Percentiles rank a stretch among this genome's conserved stretches.
These are phyloP conservation scores for Brassicogethes aeneus DNA, from an alignment of 2,888 invertebrate species.

Conservation along the genomic window DNA sequence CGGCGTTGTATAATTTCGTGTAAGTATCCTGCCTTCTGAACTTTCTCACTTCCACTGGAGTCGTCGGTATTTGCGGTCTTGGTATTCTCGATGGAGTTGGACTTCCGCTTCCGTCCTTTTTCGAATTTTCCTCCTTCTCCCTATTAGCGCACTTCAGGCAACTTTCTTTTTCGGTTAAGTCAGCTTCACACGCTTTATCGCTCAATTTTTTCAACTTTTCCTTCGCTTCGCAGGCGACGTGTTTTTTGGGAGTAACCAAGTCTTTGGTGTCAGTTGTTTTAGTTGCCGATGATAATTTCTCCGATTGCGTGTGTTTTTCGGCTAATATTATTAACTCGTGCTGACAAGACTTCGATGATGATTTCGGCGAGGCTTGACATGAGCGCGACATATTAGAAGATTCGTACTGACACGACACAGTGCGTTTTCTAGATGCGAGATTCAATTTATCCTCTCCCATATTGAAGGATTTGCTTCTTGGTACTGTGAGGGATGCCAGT, in stretches of 20 bases:
- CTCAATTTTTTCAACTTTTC: conserved; percentile 13
- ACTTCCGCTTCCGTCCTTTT: conserved; percentile 25
- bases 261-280: conserved; percentile 35
- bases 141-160: conserved; percentile 28
- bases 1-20: conserved; percentile 34
- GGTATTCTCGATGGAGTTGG: conserved; percentile 35
- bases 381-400: conserved; percentile 26
- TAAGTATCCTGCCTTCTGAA: conserved; percentile 40
- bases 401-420: conserved; percentile 37
- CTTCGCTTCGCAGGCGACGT: conserved; percentile 27
- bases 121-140: conserved; percentile 24
- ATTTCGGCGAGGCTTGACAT: conserved; percentile 31
- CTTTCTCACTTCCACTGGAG: conserved; percentile 35
- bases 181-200: conserved; percentile 25
- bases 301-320: conserved; percentile 32
- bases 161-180: conserved; percentile 1
- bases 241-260: conserved; percentile 21
- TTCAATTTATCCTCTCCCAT: conserved; percentile 47
- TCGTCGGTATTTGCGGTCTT: conserved; percentile 31
- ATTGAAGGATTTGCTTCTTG: conserved; percentile 52
- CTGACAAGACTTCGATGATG: conserved; percentile 30
- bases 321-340: conserved; percentile 22
- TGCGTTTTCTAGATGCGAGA: conserved; percentile 41
- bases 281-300: conserved; percentile 18
- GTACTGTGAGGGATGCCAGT: conserved; percentile 40